These are phyloP conservation scores for Mesocentrotus franciscanus DNA, from an alignment of 53 echinoderm and acorn worm genomes.

Conservation along the genomic window DNA sequence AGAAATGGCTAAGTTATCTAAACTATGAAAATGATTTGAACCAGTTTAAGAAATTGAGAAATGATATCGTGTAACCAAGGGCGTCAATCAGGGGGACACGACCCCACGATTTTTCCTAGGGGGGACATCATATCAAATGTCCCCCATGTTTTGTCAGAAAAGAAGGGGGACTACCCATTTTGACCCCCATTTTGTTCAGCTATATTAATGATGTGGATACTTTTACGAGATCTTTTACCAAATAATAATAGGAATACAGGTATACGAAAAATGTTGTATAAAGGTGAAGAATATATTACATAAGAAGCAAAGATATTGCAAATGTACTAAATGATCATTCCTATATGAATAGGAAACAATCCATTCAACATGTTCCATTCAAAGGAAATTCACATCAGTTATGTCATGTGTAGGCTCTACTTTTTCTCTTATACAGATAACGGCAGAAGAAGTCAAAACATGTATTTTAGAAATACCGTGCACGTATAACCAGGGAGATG, in stretches of 20 bases:
- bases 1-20: background rate
- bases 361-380: background rate
- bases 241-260: background rate
- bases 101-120: too few relatives aligned
- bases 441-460: too few relatives aligned
- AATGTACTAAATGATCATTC: background rate
- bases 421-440: too few relatives aligned
- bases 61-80: background rate
- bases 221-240: background rate
- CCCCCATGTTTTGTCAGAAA: background rate
- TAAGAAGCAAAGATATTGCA: background rate
- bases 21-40: background rate
- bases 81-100: too few relatives aligned
- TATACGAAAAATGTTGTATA: background rate
- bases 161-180: too few relatives aligned
- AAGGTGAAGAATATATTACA: background rate
- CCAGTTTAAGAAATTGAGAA: background rate
- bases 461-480: too few relatives aligned
- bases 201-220: conserved; percentile 5
- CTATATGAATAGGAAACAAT: background rate
- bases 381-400: background rate
- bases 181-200: background rate
- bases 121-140: too few relatives aligned
- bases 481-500: too few relatives aligned
- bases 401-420: too few relatives aligned